Base-by-base conservation (phyloP, 2,797 vertebrate genomes). In the Arrhamphus sclerolepis region DNA sequence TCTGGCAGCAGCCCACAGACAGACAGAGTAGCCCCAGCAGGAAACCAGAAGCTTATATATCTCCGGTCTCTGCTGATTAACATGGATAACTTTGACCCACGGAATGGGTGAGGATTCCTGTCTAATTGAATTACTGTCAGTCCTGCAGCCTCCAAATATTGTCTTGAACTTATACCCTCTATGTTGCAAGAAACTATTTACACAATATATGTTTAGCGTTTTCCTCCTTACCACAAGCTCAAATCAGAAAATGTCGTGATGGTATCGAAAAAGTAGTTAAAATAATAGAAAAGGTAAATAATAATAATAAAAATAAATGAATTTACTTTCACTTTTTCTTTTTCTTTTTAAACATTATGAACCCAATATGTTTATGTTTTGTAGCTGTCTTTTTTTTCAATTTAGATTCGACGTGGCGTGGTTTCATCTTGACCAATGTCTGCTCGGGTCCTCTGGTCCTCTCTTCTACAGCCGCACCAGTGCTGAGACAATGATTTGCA, bases 51-150 rank as follows among this genome's bases (percentile, higher is more conserved):
- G 88, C 89, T 91, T 89, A 87, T 80, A 81, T 69, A 81, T 87
- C 86, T 88, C 87, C 90, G 86, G 90, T 86, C 91, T 91, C 84
- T 66, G 67, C 90, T 91, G 89, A 93, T 92, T 90, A 90, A 92
- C 91, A 89, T 92, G 90, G 92, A 93, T 92, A 94, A 93, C 93
- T 94, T 77, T 94, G 91, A 94, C 93, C 92, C 81, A 82, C 72
- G 70, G 89, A 89, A 89, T 78, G 87, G 88, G 68, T 80, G 87
- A 92, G 78, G 93, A 94, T 92, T 93, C 91, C 90, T 89, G 89
- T 88, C 93, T 95, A 95, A 96, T 94, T 94, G 84, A 95, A 95
- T 95, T 95, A 94, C 91, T 90, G 88, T 92, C 92, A 91, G 88
- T 89, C 90, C 90, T 85, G 88, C 68, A 86, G 89, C 85, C 65